phyloP scores from a whole-genome alignment of 2,113 vertebrate genomes.

The Tachysurus vachellii region DNA sequence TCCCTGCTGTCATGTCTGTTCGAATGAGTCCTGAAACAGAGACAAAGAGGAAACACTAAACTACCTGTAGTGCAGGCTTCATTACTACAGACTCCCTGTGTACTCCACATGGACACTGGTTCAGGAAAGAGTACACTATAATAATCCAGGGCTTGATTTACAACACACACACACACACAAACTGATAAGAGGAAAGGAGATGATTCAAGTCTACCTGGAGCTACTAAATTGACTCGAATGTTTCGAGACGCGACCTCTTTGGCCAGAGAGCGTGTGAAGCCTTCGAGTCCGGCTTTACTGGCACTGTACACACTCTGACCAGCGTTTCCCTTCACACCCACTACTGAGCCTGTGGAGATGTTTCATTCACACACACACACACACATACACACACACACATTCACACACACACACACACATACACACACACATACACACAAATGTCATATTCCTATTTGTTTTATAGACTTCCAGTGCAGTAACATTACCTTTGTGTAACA shows the following conservation, averaged over 20 bases:
- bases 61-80: not conserved
- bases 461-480: no score
- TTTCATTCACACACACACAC: not conserved
- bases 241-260: conserved; percentile 88
- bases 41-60: not conserved
- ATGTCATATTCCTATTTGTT: not conserved
- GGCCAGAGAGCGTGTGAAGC: conserved; percentile 90
- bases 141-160: not conserved
- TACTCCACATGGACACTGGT: not conserved
- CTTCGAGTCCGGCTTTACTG: conserved; percentile 87
- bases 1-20: conserved; percentile 87
- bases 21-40: conserved; percentile 79
- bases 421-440: not conserved
- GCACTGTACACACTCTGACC: conserved; percentile 89
- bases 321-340: conserved; percentile 85
- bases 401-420: no score
- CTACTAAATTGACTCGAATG: conserved; percentile 87
- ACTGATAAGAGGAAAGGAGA: not conserved
- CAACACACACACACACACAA: not conserved
- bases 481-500: no score
- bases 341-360: conserved; percentile 80
- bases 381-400: no score
- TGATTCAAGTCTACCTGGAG: conserved; percentile 77
- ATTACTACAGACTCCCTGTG: not conserved
- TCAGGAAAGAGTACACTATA: not conserved